phyloP scores from a whole-genome alignment of 2,797 vertebrate genomes.

The Parauchenoglanis punctatus region DNA sequence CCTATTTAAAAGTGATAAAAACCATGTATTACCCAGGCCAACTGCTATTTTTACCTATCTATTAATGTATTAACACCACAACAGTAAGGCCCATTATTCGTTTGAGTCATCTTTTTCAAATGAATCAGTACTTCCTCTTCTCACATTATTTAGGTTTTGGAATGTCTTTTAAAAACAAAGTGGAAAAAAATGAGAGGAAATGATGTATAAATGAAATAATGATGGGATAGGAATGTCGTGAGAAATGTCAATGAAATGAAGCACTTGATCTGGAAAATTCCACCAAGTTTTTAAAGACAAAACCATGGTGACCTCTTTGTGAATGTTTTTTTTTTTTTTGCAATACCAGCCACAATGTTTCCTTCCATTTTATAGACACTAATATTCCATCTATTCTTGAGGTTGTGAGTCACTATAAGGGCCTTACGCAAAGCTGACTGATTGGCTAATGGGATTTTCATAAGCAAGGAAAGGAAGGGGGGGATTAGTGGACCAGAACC shows the following conservation, averaged over 20 bases:
- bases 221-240: constrained; percentile 23
- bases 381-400: constrained; percentile 43
- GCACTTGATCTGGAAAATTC: constrained; percentile 40
- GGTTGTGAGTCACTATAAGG: constrained; percentile 48
- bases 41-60: not conserved
- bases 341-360: constrained; percentile 34
- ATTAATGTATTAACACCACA: constrained; percentile 17
- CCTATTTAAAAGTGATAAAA: constrained; percentile 3
- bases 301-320: constrained; percentile 38
- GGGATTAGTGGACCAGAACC: constrained; percentile 24
- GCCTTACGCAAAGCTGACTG: constrained; percentile 40
- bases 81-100: constrained; percentile 28
- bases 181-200: constrained; percentile 33
- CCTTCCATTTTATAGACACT: constrained; percentile 30
- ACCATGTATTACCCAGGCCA: not conserved
- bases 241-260: constrained; percentile 45
- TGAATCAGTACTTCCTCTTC: constrained; percentile 3
- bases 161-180: constrained; percentile 21
- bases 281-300: constrained; percentile 21
- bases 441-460: constrained; percentile 60
- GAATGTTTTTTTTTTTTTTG: constrained; percentile 8
- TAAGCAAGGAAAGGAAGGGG: constrained; percentile 24
- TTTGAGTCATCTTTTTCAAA: constrained; percentile 41
- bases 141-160: constrained; percentile 14
- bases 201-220: constrained; percentile 22